A percentile compares a stretch with the other conserved stretches of the same genome.
Conservation (phyloP, 2,113 vertebrate species). For the Dryoscopus gambensis region DNA sequence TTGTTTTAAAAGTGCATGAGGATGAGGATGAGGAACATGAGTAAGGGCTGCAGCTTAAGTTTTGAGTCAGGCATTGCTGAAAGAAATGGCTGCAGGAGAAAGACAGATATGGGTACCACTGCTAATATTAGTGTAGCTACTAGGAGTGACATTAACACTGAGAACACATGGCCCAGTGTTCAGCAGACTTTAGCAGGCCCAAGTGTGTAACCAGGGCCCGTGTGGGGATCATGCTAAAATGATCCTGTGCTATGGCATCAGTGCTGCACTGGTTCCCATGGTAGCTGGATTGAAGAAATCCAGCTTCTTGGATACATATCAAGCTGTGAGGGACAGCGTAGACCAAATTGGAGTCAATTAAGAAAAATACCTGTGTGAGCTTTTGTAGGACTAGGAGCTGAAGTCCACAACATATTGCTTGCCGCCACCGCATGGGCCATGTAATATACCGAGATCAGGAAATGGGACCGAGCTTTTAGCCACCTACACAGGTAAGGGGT, state of each 20-base stretch:
- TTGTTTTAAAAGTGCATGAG: neutral
- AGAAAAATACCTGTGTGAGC: neutral
- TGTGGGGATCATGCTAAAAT: neutral
- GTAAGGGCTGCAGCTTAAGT: neutral
- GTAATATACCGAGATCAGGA: neutral
- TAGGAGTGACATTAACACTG: neutral
- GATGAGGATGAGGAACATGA: neutral
- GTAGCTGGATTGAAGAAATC: neutral
- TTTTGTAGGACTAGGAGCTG: neutral
- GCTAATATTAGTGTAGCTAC: neutral
- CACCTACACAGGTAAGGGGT: neutral
- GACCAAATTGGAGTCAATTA: neutral
- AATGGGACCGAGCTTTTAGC: neutral
- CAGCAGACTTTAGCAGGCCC: neutral
- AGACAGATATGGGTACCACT: neutral
- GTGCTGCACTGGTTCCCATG: slow-evolving; percentile 12
- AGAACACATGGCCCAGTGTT: neutral
- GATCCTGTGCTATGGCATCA: neutral
- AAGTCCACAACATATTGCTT: neutral
- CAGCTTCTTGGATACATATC: neutral
- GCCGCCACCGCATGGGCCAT: neutral
- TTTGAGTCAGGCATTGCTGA: neutral
- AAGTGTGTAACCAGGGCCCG: neutral
- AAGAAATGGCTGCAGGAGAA: neutral
- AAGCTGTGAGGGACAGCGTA: neutral